phyloP scores from a whole-genome alignment of 2,888 invertebrate species.

The Epiblema foenella region DNA sequence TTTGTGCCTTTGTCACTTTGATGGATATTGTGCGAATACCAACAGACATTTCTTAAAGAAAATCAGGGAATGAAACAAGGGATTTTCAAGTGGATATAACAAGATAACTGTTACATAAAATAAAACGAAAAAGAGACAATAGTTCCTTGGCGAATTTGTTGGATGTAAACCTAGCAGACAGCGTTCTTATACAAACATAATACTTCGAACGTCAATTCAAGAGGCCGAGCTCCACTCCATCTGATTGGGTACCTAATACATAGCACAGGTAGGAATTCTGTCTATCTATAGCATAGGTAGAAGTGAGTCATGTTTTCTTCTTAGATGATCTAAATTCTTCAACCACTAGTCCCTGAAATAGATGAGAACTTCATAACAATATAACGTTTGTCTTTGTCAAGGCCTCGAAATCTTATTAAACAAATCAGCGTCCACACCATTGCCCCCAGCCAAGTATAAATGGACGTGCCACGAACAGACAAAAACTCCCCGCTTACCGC shows the following conservation, averaged over 20 bases:
- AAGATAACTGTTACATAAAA: not conserved
- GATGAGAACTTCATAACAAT: slow-evolving; percentile 1
- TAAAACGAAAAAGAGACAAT: not conserved
- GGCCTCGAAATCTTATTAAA: slow-evolving; percentile 12
- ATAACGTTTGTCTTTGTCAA: not conserved
- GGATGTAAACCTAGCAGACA: no score
- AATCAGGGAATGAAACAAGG: not conserved
- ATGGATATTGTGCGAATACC: not conserved
- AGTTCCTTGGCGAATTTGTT: no score
- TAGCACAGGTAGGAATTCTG: no score
- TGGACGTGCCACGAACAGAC: slow-evolving; percentile 33
- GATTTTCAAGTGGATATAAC: not conserved
- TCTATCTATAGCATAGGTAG: no score
- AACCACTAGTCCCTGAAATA: no score
- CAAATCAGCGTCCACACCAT: slow-evolving; percentile 19
- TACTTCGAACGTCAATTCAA: no score
- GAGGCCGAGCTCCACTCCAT: no score
- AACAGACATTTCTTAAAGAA: not conserved
- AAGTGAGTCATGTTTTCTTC: no score
- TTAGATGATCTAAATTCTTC: no score
- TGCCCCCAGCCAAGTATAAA: slow-evolving; percentile 33
- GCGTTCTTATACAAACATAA: no score
- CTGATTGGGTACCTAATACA: no score
- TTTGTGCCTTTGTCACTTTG: not conserved
- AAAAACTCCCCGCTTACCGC: slow-evolving; percentile 22